These are phyloP conservation scores for Lycaena phlaeas DNA, from an alignment of 2,888 invertebrate genomes.

Conservation along the genomic window DNA sequence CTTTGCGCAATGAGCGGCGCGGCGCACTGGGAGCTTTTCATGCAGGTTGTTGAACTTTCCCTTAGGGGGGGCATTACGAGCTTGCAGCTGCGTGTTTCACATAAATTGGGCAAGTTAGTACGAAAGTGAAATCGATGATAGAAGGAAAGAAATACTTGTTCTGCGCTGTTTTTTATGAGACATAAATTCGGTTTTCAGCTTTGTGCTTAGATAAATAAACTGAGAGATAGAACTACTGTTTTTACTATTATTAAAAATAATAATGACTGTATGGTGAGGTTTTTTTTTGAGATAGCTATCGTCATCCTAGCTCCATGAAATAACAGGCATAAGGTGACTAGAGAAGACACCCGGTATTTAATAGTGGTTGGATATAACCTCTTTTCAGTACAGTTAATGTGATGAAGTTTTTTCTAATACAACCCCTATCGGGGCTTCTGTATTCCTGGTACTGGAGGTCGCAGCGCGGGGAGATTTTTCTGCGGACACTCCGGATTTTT, in stretches of 20 bases:
- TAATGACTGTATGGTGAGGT: too few relatives aligned
- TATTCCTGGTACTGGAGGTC: conserved; percentile 5
- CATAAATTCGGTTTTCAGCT: too few relatives aligned
- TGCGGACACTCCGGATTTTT: background rate
- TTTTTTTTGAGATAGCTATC: too few relatives aligned
- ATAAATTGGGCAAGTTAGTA: background rate
- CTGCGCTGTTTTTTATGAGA: too few relatives aligned
- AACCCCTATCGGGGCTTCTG: background rate
- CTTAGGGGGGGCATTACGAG: background rate
- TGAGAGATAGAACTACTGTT: too few relatives aligned
- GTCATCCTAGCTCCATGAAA: too few relatives aligned
- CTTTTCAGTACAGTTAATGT: background rate
- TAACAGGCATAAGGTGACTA: too few relatives aligned
- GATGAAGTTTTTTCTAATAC: background rate
- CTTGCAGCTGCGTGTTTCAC: background rate
- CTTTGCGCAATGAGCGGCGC: conserved; percentile 8
- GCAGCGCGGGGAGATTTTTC: conserved; percentile 8
- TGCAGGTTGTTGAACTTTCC: background rate
- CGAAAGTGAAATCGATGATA: background rate
- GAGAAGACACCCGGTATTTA: too few relatives aligned
- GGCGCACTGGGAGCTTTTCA: background rate
- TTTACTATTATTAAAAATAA: too few relatives aligned
- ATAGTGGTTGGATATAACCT: too few relatives aligned
- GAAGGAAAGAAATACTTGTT: too few relatives aligned
- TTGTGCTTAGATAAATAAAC: background rate